A percentile compares a stretch with the other conserved stretches of the same genome.
Conservation (phyloP, 1,140 invertebrate genomes). For the Ctenoplectra terminalis region DNA sequence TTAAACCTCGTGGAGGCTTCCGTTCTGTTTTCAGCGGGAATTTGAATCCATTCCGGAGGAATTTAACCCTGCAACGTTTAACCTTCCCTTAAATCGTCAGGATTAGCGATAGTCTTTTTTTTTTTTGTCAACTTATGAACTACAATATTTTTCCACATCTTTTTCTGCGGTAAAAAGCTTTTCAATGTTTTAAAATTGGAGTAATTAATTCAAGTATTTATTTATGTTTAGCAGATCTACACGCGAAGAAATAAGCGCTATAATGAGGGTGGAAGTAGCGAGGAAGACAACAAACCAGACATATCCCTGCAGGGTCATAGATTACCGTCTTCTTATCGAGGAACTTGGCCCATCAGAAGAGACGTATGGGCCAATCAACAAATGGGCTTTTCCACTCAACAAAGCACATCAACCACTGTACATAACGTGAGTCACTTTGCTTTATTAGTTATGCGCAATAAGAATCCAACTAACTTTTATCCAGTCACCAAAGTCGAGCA, state of each 20-base stretch:
- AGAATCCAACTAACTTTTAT: too few species aligned
- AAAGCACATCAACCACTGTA: slow-evolving; percentile 59
- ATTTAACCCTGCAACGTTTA: too few species aligned
- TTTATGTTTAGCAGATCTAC: slow-evolving; percentile 53
- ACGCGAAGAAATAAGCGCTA: slow-evolving; percentile 66
- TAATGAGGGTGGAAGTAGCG: slow-evolving; percentile 75
- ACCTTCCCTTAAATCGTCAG: too few species aligned
- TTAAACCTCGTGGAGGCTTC: neutral
- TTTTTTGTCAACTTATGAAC: too few species aligned
- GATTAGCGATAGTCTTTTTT: too few species aligned
- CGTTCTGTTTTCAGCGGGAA: neutral
- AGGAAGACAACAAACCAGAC: slow-evolving; percentile 77
- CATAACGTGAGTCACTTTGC: slow-evolving; percentile 67
- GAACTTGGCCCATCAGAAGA: slow-evolving; percentile 88
- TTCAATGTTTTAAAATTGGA: too few species aligned
- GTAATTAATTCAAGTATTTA: neutral
- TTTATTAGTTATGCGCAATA: neutral
- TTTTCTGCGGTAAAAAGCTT: too few species aligned
- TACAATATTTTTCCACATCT: too few species aligned
- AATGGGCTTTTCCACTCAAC: slow-evolving; percentile 75
- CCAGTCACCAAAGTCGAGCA: too few species aligned
- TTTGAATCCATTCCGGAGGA: neutral
- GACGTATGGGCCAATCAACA: slow-evolving; percentile 84
- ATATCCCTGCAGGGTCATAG: slow-evolving; percentile 70
- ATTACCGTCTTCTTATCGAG: slow-evolving; percentile 85